Conservation (phyloP, 2,113 vertebrate genomes). For the Lipophrys pholis region DNA sequence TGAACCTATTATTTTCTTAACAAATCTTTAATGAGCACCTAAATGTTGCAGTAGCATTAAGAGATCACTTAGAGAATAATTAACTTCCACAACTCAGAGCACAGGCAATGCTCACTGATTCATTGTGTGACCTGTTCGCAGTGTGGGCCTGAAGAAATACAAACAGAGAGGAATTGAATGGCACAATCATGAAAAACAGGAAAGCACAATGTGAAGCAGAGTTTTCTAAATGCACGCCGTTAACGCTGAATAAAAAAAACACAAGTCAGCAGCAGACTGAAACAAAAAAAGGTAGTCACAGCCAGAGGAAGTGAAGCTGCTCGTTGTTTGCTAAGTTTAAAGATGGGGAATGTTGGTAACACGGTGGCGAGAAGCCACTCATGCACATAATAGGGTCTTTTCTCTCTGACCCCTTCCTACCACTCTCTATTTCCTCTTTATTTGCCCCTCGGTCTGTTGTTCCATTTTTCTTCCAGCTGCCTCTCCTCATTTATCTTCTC, state of each 20-base stretch:
- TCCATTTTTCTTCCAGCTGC: conserved; percentile 55
- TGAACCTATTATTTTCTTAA: too few relatives aligned
- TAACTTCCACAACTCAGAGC: too few relatives aligned
- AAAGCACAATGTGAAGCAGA: not conserved
- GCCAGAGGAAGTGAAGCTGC: conserved; percentile 27
- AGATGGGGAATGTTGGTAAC: conserved; percentile 19
- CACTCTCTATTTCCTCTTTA: conserved; percentile 33
- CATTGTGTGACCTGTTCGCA: too few relatives aligned
- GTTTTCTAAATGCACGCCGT: conserved; percentile 4
- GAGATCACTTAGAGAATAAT: too few relatives aligned
- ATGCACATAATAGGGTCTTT: conserved; percentile 61
- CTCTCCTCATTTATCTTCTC: conserved; percentile 40
- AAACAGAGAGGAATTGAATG: not conserved
- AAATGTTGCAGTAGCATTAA: too few relatives aligned
- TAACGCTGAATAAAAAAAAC: not conserved
- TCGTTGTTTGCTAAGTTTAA: conserved; percentile 31
- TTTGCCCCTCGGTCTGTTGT: conserved; percentile 49
- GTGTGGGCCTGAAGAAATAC: too few relatives aligned
- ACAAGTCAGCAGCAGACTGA: not conserved
- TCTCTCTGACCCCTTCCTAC: conserved; percentile 55
- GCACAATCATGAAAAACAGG: not conserved
- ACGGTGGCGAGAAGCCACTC: conserved; percentile 30
- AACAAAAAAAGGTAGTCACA: not conserved
- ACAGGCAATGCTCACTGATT: too few relatives aligned
- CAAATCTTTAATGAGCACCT: too few relatives aligned